Conservation (phyloP, 2,888 invertebrate species). For the Cosmia trapezina region DNA sequence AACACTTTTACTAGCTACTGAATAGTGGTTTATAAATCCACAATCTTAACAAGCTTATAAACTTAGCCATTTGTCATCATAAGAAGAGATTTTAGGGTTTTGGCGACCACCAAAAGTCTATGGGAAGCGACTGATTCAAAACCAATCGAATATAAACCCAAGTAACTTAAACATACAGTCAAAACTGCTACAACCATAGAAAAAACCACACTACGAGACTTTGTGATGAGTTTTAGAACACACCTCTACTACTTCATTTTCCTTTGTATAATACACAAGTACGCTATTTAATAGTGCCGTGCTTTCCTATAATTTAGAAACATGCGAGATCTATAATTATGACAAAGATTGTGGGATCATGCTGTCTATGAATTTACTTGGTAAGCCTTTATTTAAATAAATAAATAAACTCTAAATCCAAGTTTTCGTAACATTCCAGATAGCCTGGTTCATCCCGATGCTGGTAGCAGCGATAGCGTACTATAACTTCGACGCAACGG, state of each 20-base stretch:
- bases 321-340: too few relatives aligned
- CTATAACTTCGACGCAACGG: slow-evolving; percentile 95
- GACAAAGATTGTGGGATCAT: too few relatives aligned
- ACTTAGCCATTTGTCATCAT: not conserved
- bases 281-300: too few relatives aligned
- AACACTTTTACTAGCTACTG: slow-evolving; percentile 4
- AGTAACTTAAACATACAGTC: not conserved
- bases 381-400: too few relatives aligned
- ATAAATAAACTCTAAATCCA: not conserved
- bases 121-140: not conserved
- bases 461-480: slow-evolving; percentile 96
- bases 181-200: not conserved
- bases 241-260: too few relatives aligned
- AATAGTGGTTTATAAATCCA: not conserved
- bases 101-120: not conserved
- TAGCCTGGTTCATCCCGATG: slow-evolving; percentile 96
- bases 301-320: too few relatives aligned
- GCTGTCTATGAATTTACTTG: too few relatives aligned
- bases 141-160: too few relatives aligned
- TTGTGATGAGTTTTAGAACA: not conserved
- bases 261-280: too few relatives aligned
- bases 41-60: too few relatives aligned
- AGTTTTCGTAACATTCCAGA: slow-evolving; percentile 77
- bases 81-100: not conserved
- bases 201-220: not conserved